These are phyloP conservation scores for Acanthurus lineatus DNA, from an alignment of 2,797 vertebrate species.

Conservation along the genomic window DNA sequence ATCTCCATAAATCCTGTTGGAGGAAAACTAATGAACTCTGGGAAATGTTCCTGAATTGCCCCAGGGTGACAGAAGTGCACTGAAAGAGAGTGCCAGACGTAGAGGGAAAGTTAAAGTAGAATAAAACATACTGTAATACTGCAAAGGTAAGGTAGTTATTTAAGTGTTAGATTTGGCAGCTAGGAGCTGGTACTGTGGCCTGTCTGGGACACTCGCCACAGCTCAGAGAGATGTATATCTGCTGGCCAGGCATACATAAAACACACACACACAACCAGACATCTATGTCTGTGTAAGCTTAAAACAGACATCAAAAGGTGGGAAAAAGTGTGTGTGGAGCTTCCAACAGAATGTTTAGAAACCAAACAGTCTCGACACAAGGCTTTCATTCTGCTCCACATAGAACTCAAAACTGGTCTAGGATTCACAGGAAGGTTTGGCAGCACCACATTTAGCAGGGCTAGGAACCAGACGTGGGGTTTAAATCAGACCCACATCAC, in stretches of 20 bases:
- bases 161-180: constrained; percentile 73
- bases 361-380: constrained; percentile 73
- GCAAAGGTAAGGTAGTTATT: constrained; percentile 71
- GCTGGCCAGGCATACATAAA: constrained; percentile 63
- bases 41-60: constrained; percentile 74
- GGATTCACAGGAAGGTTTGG: constrained; percentile 58
- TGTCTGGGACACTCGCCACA: constrained; percentile 66
- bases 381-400: constrained; percentile 74
- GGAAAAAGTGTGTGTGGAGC: constrained; percentile 63
- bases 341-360: constrained; percentile 79
- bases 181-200: constrained; percentile 58
- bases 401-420: constrained; percentile 35
- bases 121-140: constrained; percentile 75
- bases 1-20: constrained; percentile 62
- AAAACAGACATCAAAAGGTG: constrained; percentile 66
- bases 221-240: constrained; percentile 69
- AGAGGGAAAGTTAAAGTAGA: constrained; percentile 66
- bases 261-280: constrained; percentile 37
- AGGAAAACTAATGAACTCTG: constrained; percentile 73
- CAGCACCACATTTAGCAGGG: constrained; percentile 28
- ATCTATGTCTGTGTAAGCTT: constrained; percentile 42
- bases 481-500: constrained; percentile 30
- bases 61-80: constrained; percentile 65
- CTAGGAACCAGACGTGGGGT: constrained; percentile 25
- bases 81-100: constrained; percentile 51